Conservation (phyloP, 2,113 vertebrate genomes). For the Chlamydotis undulata region DNA sequence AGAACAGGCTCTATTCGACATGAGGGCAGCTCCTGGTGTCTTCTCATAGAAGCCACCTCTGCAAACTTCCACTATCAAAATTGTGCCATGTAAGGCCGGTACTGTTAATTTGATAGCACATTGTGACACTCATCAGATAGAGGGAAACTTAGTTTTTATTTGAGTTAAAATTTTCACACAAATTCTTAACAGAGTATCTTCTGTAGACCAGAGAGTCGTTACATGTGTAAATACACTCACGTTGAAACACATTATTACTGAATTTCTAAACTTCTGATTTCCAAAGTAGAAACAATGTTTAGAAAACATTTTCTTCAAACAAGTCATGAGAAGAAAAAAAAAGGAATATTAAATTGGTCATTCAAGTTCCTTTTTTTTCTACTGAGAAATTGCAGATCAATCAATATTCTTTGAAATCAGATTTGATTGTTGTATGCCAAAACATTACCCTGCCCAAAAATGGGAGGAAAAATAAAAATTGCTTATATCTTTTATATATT, state of each 20-base stretch:
- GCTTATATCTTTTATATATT: background rate
- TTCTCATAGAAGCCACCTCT: background rate
- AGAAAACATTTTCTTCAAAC: background rate
- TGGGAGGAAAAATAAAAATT: background rate
- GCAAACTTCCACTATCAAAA: background rate
- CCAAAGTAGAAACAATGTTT: background rate
- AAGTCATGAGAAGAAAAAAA: background rate
- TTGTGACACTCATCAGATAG: background rate
- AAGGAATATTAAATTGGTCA: background rate
- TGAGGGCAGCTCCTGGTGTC: background rate
- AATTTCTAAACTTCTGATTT: background rate
- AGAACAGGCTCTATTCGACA: background rate
- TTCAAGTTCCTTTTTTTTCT: background rate
- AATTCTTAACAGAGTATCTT: background rate
- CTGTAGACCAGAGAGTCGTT: background rate
- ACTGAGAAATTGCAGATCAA: background rate
- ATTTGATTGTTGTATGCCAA: background rate
- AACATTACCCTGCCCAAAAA: background rate
- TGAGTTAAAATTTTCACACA: background rate
- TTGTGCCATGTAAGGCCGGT: background rate
- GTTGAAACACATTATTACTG: background rate
- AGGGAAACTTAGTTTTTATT: background rate
- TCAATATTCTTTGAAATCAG: background rate
- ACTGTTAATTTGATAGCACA: rapidly evolving
- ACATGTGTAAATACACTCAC: background rate